Conservation (phyloP, 1,140 invertebrate species). For the Tetragonula clypearis region DNA sequence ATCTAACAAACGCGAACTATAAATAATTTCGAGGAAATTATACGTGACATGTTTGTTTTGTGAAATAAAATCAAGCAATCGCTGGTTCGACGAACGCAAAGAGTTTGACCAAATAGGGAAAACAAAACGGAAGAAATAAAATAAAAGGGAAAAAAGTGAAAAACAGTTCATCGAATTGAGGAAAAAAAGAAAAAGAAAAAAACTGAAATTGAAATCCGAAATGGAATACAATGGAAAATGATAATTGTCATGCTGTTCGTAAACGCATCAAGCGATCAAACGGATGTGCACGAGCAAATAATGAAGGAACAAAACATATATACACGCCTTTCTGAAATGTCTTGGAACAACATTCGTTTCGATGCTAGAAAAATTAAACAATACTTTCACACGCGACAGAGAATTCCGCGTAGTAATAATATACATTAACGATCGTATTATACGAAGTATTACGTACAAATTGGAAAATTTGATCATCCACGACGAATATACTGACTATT, state of each 20-base stretch:
- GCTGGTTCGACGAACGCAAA: background rate
- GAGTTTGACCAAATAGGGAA: background rate
- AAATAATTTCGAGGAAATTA: slow-evolving; percentile 18
- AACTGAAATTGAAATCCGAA: slow-evolving; percentile 6
- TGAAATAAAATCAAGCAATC: slow-evolving; percentile 11
- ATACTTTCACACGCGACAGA: no score
- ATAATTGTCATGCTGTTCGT: background rate
- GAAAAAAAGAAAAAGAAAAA: background rate
- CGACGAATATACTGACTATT: no score
- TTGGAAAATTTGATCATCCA: no score
- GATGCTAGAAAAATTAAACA: no score
- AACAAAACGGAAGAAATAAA: background rate
- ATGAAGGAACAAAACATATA: background rate
- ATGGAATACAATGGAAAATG: background rate
- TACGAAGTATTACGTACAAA: no score
- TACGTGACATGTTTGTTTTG: slow-evolving; percentile 1
- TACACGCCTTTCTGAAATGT: no score
- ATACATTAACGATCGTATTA: no score
- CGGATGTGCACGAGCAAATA: background rate
- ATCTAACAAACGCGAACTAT: background rate
- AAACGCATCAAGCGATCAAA: background rate
- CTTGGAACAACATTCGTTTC: no score
- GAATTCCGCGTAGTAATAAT: no score
- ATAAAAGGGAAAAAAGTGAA: background rate
- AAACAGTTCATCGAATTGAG: background rate